Evolutionary conservation across 2,113 vertebrate genomes (phyloP).

Genomic region (Thymallus thymallus): DNA sequence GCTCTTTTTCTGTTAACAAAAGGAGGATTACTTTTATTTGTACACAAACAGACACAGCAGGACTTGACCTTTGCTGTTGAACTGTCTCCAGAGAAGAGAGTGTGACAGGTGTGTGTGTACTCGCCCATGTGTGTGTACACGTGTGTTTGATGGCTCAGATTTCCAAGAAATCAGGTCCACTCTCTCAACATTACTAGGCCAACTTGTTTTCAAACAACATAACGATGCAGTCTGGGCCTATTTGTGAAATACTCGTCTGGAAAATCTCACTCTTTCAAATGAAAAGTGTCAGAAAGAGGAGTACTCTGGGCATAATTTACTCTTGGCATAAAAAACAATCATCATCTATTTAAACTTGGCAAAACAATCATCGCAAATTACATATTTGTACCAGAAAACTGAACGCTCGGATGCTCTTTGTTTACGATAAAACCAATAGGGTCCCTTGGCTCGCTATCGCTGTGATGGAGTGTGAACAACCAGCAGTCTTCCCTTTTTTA

Average conservation of each 20-base stretch:
- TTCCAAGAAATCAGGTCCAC: not conserved
- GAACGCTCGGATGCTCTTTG: slow-evolving; percentile 4
- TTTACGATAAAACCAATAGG: slow-evolving; percentile 1
- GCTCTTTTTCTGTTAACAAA: not conserved
- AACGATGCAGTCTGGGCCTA: not conserved
- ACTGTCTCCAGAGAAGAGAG: no score
- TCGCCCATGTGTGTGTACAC: not conserved
- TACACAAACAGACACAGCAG: not conserved
- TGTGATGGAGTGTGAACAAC: slow-evolving; percentile 5
- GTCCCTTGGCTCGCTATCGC: not conserved
- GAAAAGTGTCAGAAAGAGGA: not conserved
- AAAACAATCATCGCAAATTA: slow-evolving; percentile 6
- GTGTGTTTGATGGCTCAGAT: not conserved
- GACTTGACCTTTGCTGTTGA: not conserved
- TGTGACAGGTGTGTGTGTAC: not conserved
- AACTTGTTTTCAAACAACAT: no score
- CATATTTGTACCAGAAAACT: not conserved
- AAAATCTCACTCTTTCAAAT: not conserved
- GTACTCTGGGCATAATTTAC: not conserved
- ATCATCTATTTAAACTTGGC: slow-evolving; percentile 2
- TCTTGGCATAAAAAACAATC: not conserved
- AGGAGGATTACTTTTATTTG: not conserved
- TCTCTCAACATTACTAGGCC: not conserved
- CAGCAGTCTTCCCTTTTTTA: slow-evolving; percentile 4
- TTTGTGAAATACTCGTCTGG: not conserved